Base-by-base conservation (phyloP, 2,888 invertebrate genomes). In the Eretmocerus hayati region DNA sequence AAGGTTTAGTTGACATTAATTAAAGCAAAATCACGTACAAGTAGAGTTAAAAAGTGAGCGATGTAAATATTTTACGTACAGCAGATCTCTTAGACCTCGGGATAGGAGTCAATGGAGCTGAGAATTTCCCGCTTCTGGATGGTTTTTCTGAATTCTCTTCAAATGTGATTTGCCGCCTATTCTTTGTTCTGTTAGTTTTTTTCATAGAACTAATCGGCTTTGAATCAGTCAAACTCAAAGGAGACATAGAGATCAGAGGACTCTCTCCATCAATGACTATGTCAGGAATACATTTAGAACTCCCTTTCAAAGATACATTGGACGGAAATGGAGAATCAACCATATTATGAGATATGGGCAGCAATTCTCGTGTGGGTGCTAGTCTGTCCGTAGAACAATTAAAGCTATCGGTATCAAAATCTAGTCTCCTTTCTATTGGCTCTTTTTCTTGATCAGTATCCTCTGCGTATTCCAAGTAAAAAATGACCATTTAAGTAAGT, bases 361-460 rank as follows among this genome's bases (percentile, higher is more conserved):
- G 9, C 5, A 15, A 16, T 5, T n/a, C 33, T 9, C 8, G 8
- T 9, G 33, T 33, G n/a, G 15, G 33, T 33, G 9, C n/a, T 16
- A 9, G 11, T 5, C 15, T 16, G 5, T 33, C 15, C 11, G 33
- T 16, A 13, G 47, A 20, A 13, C 19, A 8, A 21, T 44, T 47
- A 21, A 40, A 55, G 35, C 49, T 57, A 5, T 56, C 56, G 22
- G 46, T 48, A n/a, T 62, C 61, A 20, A 61, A 65, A n/a, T 30
- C 33, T 6, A 65, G 44, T 44, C 46, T 58, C 31, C 43, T 55
- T 45, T 58, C 61, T 4, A 44, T 40, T 39, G 40, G 47, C 8
- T 40, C 31, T 42, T 30, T 40, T 16, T 40, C 11, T 13, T 35
- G 33, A 9, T 18, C 2, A 6, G 30, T 37, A 13, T 42, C 46